Conservation (phyloP, 2,888 invertebrate species). For the Pammene fasciana region DNA sequence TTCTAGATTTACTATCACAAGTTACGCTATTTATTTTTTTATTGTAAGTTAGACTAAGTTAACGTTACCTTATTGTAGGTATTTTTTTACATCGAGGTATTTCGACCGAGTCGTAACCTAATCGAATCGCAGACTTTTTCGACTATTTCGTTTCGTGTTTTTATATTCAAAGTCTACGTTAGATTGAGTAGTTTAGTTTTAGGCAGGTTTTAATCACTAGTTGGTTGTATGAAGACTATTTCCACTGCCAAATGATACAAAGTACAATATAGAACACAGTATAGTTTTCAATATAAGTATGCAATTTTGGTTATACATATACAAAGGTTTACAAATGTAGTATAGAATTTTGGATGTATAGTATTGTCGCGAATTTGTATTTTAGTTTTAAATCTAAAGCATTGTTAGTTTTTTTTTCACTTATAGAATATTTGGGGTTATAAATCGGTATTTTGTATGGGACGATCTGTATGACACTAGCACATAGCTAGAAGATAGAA, state of each 20-base stretch:
- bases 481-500: constrained; percentile 40
- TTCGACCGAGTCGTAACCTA: constrained; percentile 45
- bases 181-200: constrained; percentile 53
- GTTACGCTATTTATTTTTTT: constrained; percentile 71
- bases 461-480: constrained; percentile 16
- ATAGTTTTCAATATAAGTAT: constrained; percentile 49
- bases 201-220: constrained; percentile 54
- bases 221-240: constrained; percentile 54
- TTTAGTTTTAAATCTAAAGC: constrained; percentile 22
- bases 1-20: constrained; percentile 38
- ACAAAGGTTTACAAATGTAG: constrained; percentile 46
- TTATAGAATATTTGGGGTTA: constrained; percentile 21
- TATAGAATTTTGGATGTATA: constrained; percentile 51
- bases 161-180: constrained; percentile 60
- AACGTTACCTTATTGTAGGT: constrained; percentile 52
- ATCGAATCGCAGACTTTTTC: constrained; percentile 51
- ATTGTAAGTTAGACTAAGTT: constrained; percentile 58
- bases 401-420: constrained; percentile 32
- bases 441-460: constrained; percentile 19
- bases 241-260: constrained; percentile 75
- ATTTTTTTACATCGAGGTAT: constrained; percentile 60
- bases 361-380: constrained; percentile 31
- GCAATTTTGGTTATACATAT: constrained; percentile 47
- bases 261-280: constrained; percentile 70
- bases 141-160: constrained; percentile 51